Evolutionary conservation across 2,888 invertebrate species (phyloP).

Genomic region (Molorchus minor): DNA sequence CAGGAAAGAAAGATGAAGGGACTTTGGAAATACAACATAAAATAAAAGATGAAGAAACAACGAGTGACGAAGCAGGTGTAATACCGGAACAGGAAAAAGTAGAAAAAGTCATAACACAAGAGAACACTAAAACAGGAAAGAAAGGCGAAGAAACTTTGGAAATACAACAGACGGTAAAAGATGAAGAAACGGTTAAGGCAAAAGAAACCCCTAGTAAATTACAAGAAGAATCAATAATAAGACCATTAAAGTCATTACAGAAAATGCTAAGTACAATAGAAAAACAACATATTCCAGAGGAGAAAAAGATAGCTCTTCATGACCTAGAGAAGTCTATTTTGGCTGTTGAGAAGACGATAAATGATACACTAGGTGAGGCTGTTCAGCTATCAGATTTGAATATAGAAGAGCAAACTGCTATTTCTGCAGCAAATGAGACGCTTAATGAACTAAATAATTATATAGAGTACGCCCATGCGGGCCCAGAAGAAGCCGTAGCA

Average conservation of each 20-base stretch:
- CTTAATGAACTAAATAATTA: slow-evolving; percentile 51
- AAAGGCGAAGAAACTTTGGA: too few species aligned
- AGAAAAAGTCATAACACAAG: neutral
- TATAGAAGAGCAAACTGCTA: slow-evolving; percentile 52
- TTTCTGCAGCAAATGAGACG: slow-evolving; percentile 51
- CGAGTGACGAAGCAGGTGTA: too few species aligned
- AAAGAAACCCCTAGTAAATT: neutral
- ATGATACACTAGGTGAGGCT: slow-evolving; percentile 31
- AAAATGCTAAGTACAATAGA: slow-evolving; percentile 50
- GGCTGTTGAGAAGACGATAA: slow-evolving; percentile 47
- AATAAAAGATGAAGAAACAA: too few species aligned
- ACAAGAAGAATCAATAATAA: slow-evolving; percentile 36
- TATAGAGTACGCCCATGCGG: slow-evolving; percentile 35
- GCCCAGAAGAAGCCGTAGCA: slow-evolving; percentile 34
- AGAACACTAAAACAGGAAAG: too few species aligned
- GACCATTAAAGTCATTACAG: slow-evolving; percentile 49
- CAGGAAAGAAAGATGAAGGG: too few species aligned
- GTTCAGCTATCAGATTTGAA: slow-evolving; percentile 34
- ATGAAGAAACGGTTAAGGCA: neutral
- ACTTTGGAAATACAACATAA: too few species aligned
- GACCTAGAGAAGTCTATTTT: slow-evolving; percentile 56
- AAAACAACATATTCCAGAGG: slow-evolving; percentile 48
- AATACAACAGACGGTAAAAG: too few species aligned
- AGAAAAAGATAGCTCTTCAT: slow-evolving; percentile 47
- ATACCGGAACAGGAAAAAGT: too few species aligned